Conservation (phyloP, 2,797 vertebrate species). For the Tauraco hartlaubi region DNA sequence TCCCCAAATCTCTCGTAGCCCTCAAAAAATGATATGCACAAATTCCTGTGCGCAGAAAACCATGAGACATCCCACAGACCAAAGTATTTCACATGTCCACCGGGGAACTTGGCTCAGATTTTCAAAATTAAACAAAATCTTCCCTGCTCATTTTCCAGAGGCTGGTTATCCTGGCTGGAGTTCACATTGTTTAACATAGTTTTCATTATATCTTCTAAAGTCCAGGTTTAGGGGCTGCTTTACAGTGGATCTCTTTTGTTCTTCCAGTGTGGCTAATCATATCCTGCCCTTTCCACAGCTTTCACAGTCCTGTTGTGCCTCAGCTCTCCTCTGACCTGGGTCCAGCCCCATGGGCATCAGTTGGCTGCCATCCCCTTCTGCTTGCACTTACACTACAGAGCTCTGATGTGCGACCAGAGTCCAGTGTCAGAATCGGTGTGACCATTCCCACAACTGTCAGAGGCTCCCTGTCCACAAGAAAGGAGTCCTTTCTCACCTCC, state of each 20-base stretch:
- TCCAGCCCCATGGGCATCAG: background rate
- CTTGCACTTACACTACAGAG: background rate
- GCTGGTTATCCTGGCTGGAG: background rate
- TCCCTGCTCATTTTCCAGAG: background rate
- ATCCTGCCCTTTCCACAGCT: background rate
- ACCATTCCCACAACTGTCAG: background rate
- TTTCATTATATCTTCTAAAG: background rate
- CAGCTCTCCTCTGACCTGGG: background rate
- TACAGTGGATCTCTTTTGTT: background rate
- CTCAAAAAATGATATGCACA: background rate
- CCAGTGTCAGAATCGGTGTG: accelerated
- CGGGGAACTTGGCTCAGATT: background rate
- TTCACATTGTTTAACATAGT: background rate
- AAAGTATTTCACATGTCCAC: background rate
- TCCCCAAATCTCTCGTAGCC: background rate
- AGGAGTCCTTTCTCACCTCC: background rate
- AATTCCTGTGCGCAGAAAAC: background rate
- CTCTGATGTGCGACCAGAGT: background rate
- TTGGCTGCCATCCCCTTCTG: background rate
- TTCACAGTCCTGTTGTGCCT: background rate
- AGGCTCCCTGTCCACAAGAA: background rate
- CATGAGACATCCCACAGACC: background rate
- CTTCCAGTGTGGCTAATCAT: background rate
- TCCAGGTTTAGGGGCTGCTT: background rate
- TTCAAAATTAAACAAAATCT: background rate